Evolutionary conservation across 2,113 vertebrate species (phyloP).

Genomic region (Urocynchramus pylzowi): DNA sequence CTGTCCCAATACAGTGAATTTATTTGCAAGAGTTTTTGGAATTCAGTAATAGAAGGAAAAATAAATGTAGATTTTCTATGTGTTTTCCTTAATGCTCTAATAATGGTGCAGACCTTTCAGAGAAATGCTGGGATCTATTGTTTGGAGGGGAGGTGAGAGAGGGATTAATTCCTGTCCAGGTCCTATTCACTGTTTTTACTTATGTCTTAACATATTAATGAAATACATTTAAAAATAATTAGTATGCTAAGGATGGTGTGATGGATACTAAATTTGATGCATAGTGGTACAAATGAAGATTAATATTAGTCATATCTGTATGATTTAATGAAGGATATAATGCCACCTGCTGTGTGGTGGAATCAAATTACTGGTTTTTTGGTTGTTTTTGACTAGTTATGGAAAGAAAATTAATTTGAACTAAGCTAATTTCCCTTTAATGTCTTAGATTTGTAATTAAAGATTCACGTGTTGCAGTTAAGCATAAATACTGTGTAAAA

Average conservation of each 20-base stretch:
- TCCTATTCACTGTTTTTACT: neutral
- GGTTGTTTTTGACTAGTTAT: conserved; percentile 35
- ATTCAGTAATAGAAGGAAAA: neutral
- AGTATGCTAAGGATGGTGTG: neutral
- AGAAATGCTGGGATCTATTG: neutral
- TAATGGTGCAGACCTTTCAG: neutral
- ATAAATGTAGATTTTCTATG: neutral
- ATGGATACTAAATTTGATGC: conserved; percentile 26
- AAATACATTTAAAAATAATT: conserved; percentile 22
- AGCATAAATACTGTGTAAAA: neutral
- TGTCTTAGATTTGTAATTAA: neutral
- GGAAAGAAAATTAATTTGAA: conserved; percentile 20
- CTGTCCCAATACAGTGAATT: neutral
- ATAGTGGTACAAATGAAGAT: conserved; percentile 8
- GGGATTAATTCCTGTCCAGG: neutral
- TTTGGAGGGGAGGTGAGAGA: neutral
- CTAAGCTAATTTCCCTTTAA: conserved; percentile 15
- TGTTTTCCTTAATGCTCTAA: neutral
- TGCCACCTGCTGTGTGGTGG: conserved; percentile 39
- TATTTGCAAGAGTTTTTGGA: neutral
- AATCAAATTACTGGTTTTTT: conserved; percentile 26
- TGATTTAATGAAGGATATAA: conserved; percentile 48
- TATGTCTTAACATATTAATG: neutral
- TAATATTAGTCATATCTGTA: conserved; percentile 31
- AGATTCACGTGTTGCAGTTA: neutral